A percentile compares a stretch with the other conserved stretches of the same genome.
These are phyloP conservation scores for Echinops telfairi DNA, from an alignment of 2,113 vertebrate species.

Conservation along the genomic window DNA sequence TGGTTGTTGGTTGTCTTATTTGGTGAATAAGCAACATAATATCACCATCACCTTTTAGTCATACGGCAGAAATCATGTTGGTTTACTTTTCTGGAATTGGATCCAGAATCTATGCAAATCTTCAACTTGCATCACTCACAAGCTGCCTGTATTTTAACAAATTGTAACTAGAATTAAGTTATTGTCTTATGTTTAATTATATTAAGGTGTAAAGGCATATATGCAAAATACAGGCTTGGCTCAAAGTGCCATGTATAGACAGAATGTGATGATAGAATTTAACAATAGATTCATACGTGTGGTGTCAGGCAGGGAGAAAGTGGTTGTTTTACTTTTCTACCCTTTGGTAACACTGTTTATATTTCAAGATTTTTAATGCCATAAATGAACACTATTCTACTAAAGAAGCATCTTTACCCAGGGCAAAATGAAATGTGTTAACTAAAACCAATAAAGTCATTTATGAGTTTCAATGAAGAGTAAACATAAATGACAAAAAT, in stretches of 20 bases:
- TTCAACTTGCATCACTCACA: background rate
- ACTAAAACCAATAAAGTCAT: slow-evolving; percentile 33
- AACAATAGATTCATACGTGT: slow-evolving; percentile 3
- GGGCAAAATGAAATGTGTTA: slow-evolving; percentile 55
- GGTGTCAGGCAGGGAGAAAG: background rate
- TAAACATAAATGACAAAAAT: slow-evolving; percentile 48
- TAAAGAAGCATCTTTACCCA: slow-evolving; percentile 39
- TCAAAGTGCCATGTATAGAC: slow-evolving; percentile 38
- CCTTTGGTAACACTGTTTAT: slow-evolving; percentile 28
- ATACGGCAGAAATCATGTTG: slow-evolving; percentile 44
- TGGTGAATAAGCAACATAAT: slow-evolving; percentile 14
- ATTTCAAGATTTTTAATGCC: slow-evolving; percentile 61
- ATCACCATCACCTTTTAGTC: slow-evolving; percentile 6
- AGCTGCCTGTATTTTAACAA: slow-evolving; percentile 7
- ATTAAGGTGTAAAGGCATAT: slow-evolving; percentile 49
- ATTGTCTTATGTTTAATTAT: slow-evolving; percentile 47
- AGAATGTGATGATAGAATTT: slow-evolving; percentile 45
- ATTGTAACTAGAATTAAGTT: slow-evolving; percentile 56
- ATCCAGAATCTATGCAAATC: slow-evolving; percentile 45
- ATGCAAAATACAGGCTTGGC: slow-evolving; percentile 39
- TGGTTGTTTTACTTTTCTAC: background rate
- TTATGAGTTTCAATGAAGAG: slow-evolving; percentile 55
- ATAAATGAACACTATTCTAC: slow-evolving; percentile 47
- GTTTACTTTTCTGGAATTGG: slow-evolving; percentile 22
- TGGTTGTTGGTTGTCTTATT: background rate